phyloP scores from a whole-genome alignment of 2,888 invertebrate species.

The Volucella zonaria region DNA sequence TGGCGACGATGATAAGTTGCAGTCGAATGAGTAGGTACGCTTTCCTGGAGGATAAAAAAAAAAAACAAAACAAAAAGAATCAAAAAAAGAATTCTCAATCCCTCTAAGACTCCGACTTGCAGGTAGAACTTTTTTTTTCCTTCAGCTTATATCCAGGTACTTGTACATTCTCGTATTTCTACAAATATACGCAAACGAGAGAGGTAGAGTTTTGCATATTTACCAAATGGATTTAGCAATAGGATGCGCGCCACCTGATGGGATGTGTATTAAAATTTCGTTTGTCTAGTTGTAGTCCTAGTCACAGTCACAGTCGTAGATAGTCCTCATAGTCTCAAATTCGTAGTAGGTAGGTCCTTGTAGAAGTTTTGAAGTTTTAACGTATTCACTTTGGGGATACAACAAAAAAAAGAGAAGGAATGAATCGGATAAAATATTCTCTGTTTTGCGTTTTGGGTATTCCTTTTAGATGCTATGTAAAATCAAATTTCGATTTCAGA shows the following conservation, averaged over 20 bases:
- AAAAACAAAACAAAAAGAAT: conserved; percentile 9
- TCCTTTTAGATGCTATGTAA: conserved; percentile 33
- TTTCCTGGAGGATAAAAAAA: conserved; percentile 1
- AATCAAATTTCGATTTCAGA: conserved; percentile 63
- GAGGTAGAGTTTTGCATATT: conserved; percentile 59
- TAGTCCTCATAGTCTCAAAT: no score
- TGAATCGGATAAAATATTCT: conserved; percentile 42
- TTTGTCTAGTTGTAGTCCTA: conserved; percentile 35
- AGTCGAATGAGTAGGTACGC: conserved; percentile 61
- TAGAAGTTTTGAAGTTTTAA: conserved; percentile 37
- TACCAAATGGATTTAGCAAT: conserved; percentile 59
- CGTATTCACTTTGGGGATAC: conserved; percentile 39
- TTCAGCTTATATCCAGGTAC: neutral
- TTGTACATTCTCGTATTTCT: neutral
- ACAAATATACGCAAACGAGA: conserved; percentile 27
- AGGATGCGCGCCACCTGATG: conserved; percentile 63
- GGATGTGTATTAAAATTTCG: conserved; percentile 66
- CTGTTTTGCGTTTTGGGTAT: conserved; percentile 28
- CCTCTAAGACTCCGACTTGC: conserved; percentile 35
- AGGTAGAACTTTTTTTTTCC: neutral
- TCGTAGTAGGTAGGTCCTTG: neutral
- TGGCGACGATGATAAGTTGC: conserved; percentile 70
- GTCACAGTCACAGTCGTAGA: neutral
- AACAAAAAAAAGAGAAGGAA: neutral
- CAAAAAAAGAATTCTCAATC: conserved; percentile 17